A percentile compares a stretch with the other conserved stretches of the same genome.
phyloP scores from a whole-genome alignment of 2,113 vertebrate genomes.

The Azemiops feae region DNA sequence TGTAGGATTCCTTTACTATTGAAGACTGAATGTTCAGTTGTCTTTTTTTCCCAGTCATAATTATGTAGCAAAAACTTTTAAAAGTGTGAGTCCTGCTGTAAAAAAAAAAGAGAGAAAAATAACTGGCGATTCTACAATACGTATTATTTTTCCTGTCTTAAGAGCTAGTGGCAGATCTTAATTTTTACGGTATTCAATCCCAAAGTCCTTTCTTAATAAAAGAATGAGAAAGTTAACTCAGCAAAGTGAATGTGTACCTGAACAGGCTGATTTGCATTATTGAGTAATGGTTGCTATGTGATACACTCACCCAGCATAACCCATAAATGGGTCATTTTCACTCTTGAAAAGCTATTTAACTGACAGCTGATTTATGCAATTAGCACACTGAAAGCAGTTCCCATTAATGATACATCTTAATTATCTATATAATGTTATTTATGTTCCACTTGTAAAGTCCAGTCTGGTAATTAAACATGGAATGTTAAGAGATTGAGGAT shows the following conservation, averaged over 20 bases:
- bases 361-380: conserved; percentile 54
- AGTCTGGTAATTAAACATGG: conserved; percentile 52
- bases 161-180: background rate
- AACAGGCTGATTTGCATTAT: background rate
- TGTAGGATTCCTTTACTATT: background rate
- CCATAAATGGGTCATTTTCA: conserved; percentile 42
- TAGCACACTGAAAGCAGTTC: conserved; percentile 49
- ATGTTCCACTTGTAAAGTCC: conserved; percentile 64
- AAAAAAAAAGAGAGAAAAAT: background rate
- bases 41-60: background rate
- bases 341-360: conserved; percentile 53
- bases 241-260: rapidly evolving
- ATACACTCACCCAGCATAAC: background rate
- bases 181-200: background rate
- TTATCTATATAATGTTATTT: conserved; percentile 69
- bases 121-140: background rate
- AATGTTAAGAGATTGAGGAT: conserved; percentile 35
- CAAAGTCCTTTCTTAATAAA: rapidly evolving
- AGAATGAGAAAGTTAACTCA: background rate
- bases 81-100: background rate
- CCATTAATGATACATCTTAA: conserved; percentile 63
- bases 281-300: conserved; percentile 7
- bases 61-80: background rate
- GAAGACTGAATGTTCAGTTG: background rate
- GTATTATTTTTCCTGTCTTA: background rate